phyloP scores from a whole-genome alignment of 2,888 invertebrate species.

The Ceriagrion tenellum region DNA sequence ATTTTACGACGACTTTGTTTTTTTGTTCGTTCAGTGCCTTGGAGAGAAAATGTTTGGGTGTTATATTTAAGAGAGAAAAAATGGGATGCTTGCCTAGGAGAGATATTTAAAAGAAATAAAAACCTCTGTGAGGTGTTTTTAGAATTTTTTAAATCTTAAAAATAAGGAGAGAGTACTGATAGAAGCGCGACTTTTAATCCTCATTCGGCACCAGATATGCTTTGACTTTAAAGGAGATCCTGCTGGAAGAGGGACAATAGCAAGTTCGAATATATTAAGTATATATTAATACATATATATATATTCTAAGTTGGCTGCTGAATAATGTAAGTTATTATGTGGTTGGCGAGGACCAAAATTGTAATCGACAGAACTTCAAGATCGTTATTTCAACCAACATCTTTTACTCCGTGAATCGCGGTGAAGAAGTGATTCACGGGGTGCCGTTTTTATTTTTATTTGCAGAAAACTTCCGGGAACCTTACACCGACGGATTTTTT shows the following conservation, averaged over 20 bases:
- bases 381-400: neutral
- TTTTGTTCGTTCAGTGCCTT: constrained; percentile 63
- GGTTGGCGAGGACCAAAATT: constrained; percentile 64
- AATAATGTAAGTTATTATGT: neutral
- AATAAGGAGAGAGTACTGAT: neutral
- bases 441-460: neutral
- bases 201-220: constrained; percentile 12
- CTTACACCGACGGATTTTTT: neutral
- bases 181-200: neutral
- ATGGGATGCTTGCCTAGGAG: neutral
- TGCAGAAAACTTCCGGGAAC: neutral
- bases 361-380: neutral
- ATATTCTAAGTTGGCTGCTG: constrained; percentile 32
- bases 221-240: neutral
- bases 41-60: constrained; percentile 60
- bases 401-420: neutral
- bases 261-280: neutral
- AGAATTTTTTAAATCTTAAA: constrained; percentile 53
- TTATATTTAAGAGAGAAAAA: constrained; percentile 10
- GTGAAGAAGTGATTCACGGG: neutral
- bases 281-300: neutral
- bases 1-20: constrained; percentile 50
- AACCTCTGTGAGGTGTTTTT: constrained; percentile 58
- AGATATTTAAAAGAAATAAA: constrained; percentile 23
- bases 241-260: constrained; percentile 8